Percentiles rank a stretch among this genome's conserved stretches.
Conservation (phyloP, 2,113 vertebrate genomes). For the Limanda limanda region DNA sequence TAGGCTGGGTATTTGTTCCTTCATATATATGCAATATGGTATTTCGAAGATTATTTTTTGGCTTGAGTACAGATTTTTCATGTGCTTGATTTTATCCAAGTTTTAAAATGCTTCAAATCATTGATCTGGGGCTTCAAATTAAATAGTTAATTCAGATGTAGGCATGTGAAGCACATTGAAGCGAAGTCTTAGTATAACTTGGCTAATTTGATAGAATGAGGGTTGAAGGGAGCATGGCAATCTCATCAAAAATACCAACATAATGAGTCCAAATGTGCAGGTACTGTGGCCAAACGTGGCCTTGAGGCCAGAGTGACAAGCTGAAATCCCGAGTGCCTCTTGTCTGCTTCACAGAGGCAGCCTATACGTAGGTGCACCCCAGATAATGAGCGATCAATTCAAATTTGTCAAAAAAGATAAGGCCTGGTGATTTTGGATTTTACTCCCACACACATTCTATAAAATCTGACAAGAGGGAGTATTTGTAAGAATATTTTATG, state of each 20-base stretch:
- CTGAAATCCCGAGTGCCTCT: conserved; percentile 24
- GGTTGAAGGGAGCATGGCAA: conserved; percentile 22
- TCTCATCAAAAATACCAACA: conserved; percentile 47
- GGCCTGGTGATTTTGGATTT: conserved; percentile 19
- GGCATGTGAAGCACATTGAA: neutral
- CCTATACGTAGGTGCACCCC: neutral
- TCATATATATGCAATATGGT: conserved; percentile 43
- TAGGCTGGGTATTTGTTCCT: conserved; percentile 33
- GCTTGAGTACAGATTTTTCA: conserved; percentile 30
- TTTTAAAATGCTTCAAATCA: conserved; percentile 18
- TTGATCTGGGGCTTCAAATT: conserved; percentile 17
- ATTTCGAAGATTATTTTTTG: conserved; percentile 44
- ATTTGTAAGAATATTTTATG: conserved; percentile 26
- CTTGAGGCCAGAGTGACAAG: conserved; percentile 17
- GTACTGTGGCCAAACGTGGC: conserved; percentile 21
- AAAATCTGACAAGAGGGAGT: conserved; percentile 36
- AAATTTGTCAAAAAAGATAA: conserved; percentile 31
- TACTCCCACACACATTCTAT: conserved; percentile 20
- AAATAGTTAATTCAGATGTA: conserved; percentile 14
- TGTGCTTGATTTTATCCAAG: conserved; percentile 24
- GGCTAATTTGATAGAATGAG: conserved; percentile 16
- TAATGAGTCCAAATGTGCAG: conserved; percentile 43
- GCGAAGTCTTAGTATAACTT: conserved; percentile 6
- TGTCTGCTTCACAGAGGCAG: conserved; percentile 18
- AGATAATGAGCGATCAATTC: conserved; percentile 40